phyloP scores from a whole-genome alignment of 2,113 vertebrate species.

The Paedocypris sp. region DNA sequence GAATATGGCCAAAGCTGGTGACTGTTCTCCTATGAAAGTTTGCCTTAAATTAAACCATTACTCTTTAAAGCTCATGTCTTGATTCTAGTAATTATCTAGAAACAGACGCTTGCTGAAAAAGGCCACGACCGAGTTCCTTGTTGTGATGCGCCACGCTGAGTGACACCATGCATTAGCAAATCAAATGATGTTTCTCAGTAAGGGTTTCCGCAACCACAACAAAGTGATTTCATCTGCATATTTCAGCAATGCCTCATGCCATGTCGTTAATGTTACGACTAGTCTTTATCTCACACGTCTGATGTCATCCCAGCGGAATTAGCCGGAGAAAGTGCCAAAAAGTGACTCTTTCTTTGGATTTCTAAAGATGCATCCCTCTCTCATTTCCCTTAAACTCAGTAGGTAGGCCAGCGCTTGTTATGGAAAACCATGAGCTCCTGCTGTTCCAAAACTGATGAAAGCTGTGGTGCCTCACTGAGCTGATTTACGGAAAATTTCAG shows the following conservation, averaged over 20 bases:
- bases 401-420: constrained; percentile 5
- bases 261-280: constrained; percentile 18
- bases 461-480: not conserved
- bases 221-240: constrained; percentile 58
- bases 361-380: constrained; percentile 23
- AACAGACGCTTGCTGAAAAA: constrained; percentile 44
- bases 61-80: not conserved
- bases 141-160: constrained; percentile 51
- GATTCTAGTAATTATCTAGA: constrained; percentile 40
- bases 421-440: not conserved
- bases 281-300: constrained; percentile 34
- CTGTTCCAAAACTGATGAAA: constrained; percentile 22
- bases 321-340: constrained; percentile 38
- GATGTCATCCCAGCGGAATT: constrained; percentile 45
- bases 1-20: no score
- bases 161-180: constrained; percentile 54
- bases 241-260: constrained; percentile 58
- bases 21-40: no score
- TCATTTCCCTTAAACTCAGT: constrained; percentile 15
- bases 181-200: constrained; percentile 54
- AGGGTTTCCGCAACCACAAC: constrained; percentile 51
- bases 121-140: constrained; percentile 47
- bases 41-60: not conserved
- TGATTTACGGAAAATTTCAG: constrained; percentile 6
- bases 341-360: constrained; percentile 40